These are phyloP conservation scores for Palythoa heliodiscus DNA, from an alignment of 92 coral and sea anemone species.

Conservation along the genomic window DNA sequence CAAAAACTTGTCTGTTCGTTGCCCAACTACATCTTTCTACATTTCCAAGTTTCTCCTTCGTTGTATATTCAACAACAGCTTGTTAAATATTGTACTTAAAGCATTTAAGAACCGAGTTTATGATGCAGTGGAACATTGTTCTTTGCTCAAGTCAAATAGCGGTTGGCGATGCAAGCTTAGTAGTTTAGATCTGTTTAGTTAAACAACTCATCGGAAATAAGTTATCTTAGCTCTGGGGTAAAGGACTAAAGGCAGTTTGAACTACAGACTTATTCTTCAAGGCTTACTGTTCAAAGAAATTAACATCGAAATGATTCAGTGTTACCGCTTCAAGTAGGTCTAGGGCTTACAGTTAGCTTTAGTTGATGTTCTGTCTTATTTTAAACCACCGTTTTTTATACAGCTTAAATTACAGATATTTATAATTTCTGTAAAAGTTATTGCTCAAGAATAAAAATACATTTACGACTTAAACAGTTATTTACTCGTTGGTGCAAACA, in stretches of 20 bases:
- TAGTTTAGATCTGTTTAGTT: neutral
- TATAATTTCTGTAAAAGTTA: no score
- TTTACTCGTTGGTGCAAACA: no score
- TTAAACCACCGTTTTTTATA: no score
- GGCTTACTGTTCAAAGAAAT: neutral
- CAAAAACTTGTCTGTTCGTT: neutral
- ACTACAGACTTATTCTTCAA: neutral
- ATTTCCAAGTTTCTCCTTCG: neutral
- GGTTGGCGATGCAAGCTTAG: constrained; percentile 16
- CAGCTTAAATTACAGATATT: no score
- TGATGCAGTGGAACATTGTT: constrained; percentile 10
- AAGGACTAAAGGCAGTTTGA: neutral
- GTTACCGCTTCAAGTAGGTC: neutral
- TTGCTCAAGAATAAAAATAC: no score
- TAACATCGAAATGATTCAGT: neutral
- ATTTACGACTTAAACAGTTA: no score
- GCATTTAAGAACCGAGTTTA: constrained; percentile 29
- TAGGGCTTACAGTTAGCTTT: neutral
- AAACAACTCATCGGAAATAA: neutral
- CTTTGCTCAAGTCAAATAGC: constrained; percentile 26
- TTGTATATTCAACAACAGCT: neutral
- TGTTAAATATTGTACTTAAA: neutral
- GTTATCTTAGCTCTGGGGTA: neutral
- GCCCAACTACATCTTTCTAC: neutral
- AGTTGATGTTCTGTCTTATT: no score